These are phyloP conservation scores for Ammospiza caudacuta DNA, from an alignment of 2,113 vertebrate species.

Conservation along the genomic window DNA sequence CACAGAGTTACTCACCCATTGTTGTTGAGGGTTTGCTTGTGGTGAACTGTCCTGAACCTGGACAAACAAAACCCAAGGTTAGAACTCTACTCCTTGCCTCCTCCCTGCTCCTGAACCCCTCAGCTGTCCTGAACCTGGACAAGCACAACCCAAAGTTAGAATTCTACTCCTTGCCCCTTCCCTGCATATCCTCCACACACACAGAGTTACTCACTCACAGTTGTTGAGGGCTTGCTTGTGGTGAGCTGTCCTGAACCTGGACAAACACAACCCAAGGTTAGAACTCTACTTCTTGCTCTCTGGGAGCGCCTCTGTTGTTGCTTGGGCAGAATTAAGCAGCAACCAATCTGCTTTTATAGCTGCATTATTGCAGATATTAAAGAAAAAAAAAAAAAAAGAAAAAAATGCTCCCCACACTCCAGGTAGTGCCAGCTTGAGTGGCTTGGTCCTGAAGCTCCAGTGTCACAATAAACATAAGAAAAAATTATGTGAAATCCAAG, in stretches of 20 bases:
- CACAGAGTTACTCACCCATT: neutral
- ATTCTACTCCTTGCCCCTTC: neutral
- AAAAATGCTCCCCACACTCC: neutral
- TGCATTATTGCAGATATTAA: neutral
- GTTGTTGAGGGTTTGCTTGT: no score
- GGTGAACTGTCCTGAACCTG: no score
- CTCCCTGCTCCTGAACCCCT: no score
- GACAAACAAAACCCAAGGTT: no score
- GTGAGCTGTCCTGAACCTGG: neutral
- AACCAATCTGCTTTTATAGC: neutral
- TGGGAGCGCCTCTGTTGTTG: neutral
- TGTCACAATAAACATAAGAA: neutral
- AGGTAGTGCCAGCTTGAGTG: neutral
- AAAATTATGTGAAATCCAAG: neutral
- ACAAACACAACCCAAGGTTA: neutral
- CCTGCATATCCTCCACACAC: no score
- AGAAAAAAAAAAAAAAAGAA: neutral
- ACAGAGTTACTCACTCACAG: neutral
- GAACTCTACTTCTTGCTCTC: neutral
- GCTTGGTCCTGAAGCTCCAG: neutral
- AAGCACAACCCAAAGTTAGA: neutral
- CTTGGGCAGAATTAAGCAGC: neutral
- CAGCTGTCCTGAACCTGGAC: no score
- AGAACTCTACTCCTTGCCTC: neutral
- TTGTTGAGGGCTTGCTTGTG: neutral